Base-by-base conservation (phyloP, 1,140 invertebrate genomes). In the Danaus plexippus region DNA sequence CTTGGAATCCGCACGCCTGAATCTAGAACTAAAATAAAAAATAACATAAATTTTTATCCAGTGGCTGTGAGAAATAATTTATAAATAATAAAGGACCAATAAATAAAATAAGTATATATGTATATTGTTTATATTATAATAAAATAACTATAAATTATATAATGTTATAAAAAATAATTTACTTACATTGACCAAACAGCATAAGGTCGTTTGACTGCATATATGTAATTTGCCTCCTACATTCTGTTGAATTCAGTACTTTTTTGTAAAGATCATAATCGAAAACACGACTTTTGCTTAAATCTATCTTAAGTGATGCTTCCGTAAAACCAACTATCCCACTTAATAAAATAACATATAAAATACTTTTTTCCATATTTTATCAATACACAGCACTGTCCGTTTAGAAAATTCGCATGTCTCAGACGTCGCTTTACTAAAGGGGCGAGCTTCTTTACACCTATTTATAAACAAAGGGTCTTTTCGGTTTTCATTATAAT, bases 21-120 rank as follows among this genome's bases (percentile, higher is more conserved):
- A 50, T 82, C 79, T 0, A 70, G 12, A 61, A 80, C 79, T 82
- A 57, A 11, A 67, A 73, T n/a, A 43, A 52, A 13, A 42, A 41
- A 40, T 45, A 9, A 7, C 22, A 9, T 43, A 11, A 48, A 48
- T 48, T 9, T 5, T 4, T 15, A 13, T 5, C 22, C 7, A 32
- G 22, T 2, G 22, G 22, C 22, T 32, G 7, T 3, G 7, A 32
- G 22, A 15, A 15, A 15, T 15, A 15, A 1, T 32, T 32, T 6
- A 7, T 32, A 32, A 32, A 32, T 32, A 32, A 32, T 32, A 32
- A 32, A 6, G 7, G 2, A 32, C 7, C 2, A 32, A 32, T 32
- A 32, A 32, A 0, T 32, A 7, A 32, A 32, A 4, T 0, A 32
- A 32, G n/a, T n/a, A n/a, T n/a, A 32, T 32, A 32, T 0, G 22